phyloP scores from a whole-genome alignment of 2,113 vertebrate genomes.

The Pedionomus torquatus region DNA sequence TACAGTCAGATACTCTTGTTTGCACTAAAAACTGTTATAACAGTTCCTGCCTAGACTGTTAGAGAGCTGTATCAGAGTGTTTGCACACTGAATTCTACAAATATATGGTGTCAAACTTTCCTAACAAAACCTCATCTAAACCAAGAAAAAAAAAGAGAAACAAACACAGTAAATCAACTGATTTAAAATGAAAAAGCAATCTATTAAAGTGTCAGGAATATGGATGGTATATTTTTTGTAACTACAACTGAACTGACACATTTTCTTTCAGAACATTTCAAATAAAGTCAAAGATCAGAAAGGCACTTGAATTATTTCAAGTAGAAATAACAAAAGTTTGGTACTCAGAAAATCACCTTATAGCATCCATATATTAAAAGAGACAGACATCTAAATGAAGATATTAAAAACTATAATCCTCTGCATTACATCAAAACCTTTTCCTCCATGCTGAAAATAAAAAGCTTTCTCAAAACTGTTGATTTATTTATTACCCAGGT shows the following conservation, averaged over 20 bases:
- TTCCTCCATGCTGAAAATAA: background rate
- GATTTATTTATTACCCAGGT: constrained; percentile 52
- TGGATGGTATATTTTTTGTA: background rate
- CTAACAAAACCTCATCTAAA: background rate
- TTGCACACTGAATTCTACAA: background rate
- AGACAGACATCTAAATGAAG: background rate
- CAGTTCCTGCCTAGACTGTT: background rate
- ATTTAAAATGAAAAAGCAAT: background rate
- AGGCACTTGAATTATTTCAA: background rate
- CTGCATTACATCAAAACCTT: background rate
- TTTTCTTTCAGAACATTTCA: background rate
- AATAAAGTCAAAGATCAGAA: background rate
- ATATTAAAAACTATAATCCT: background rate
- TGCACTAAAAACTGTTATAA: background rate
- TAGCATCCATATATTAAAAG: background rate
- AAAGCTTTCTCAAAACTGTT: constrained; percentile 25
- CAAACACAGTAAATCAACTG: background rate
- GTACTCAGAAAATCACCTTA: background rate
- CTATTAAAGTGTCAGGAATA: background rate
- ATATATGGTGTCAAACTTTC: background rate
- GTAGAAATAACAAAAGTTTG: background rate
- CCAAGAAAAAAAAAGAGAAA: background rate
- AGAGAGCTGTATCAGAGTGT: background rate
- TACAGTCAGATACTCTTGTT: background rate
- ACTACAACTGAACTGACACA: background rate